Conservation (phyloP, 1,140 invertebrate genomes). For the Solen grandis region DNA sequence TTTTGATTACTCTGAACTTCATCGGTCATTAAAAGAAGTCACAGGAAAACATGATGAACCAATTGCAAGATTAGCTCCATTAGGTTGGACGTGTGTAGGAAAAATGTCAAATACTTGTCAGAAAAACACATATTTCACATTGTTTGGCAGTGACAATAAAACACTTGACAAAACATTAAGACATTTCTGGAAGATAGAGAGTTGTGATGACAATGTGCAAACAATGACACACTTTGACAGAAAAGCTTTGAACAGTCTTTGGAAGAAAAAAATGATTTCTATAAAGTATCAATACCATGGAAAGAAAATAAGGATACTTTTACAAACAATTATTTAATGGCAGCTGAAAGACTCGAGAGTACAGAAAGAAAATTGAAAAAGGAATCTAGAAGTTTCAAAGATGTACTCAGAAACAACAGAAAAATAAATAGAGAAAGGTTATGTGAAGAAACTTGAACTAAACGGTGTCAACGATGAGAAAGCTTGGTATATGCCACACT, state of each 20-base stretch:
- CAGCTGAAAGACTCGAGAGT: constrained; percentile 7
- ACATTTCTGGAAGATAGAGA: constrained; percentile 25
- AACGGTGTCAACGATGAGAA: background rate
- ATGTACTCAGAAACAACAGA: background rate
- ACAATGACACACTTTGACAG: background rate
- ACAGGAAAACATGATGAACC: constrained; percentile 11
- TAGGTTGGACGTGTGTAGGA: constrained; percentile 35
- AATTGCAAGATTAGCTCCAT: constrained; percentile 19
- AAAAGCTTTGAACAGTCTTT: background rate
- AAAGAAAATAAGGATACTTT: constrained; percentile 20
- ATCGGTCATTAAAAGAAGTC: constrained; percentile 3
- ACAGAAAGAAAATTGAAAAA: constrained; percentile 30
- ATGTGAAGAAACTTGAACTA: background rate
- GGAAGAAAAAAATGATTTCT: background rate
- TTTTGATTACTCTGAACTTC: constrained; percentile 14
- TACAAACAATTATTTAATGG: background rate
- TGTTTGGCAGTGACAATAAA: background rate
- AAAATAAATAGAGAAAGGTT: background rate
- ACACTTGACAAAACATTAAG: background rate
- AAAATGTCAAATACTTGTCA: background rate
- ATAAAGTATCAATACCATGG: constrained; percentile 45
- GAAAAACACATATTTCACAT: background rate
- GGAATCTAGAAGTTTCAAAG: constrained; percentile 2
- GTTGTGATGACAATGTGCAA: background rate
- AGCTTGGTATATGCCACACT: constrained; percentile 56